phyloP scores from a whole-genome alignment of 2,888 invertebrate species.

The Ypsolopha sequella region DNA sequence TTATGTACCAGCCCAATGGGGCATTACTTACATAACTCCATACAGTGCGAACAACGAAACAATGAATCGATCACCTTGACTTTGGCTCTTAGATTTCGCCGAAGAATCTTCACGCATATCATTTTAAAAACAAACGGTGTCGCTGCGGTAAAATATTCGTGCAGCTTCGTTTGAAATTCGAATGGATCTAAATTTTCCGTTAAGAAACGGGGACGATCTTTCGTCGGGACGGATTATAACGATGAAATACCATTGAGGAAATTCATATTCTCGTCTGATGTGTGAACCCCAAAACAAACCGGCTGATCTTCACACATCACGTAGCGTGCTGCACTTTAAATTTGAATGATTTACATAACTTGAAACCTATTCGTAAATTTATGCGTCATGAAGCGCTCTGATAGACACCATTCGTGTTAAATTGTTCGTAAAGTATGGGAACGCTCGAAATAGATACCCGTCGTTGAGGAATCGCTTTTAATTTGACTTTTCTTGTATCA shows the following conservation, averaged over 20 bases:
- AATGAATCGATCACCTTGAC: no score
- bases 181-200: slow-evolving; percentile 32
- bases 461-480: background rate
- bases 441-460: slow-evolving; percentile 3
- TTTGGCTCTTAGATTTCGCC: no score
- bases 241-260: slow-evolving; percentile 5
- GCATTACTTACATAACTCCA: slow-evolving; percentile 38
- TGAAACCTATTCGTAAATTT: slow-evolving; percentile 25
- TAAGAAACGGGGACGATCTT: slow-evolving; percentile 20
- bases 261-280: background rate
- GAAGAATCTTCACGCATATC: background rate
- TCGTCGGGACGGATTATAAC: slow-evolving; percentile 13
- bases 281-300: background rate
- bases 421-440: slow-evolving; percentile 32
- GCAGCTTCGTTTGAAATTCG: slow-evolving; percentile 34
- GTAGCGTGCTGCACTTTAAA: slow-evolving; percentile 12
- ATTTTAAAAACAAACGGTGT: background rate
- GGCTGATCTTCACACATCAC: background rate
- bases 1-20: slow-evolving; percentile 46
- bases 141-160: slow-evolving; percentile 17
- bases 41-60: slow-evolving; percentile 16
- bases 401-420: slow-evolving; percentile 35
- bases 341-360: slow-evolving; percentile 35
- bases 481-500: background rate
- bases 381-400: slow-evolving; percentile 24